Percentiles rank a stretch among this genome's conserved stretches.
Conservation (phyloP, 2,797 vertebrate species). For the Tauraco hartlaubi region DNA sequence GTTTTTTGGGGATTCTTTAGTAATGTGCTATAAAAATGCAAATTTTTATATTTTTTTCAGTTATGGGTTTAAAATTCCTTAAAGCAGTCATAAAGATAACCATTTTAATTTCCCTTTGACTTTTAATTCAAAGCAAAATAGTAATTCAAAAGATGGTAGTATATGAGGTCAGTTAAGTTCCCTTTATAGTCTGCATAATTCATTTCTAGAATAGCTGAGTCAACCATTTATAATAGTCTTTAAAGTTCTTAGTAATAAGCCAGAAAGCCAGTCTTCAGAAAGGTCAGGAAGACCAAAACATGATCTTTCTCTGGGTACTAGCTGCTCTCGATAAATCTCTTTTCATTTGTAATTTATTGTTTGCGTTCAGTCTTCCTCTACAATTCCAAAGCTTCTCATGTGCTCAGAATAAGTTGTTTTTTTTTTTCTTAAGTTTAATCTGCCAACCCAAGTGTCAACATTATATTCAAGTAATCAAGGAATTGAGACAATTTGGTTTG, state of each 20-base stretch:
- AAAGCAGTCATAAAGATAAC: neutral
- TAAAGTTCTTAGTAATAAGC: constrained; percentile 49
- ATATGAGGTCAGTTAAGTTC: constrained; percentile 33
- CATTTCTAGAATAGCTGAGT: constrained; percentile 45
- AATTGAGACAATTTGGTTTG: neutral
- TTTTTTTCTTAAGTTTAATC: neutral
- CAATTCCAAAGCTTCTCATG: neutral
- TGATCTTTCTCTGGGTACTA: neutral
- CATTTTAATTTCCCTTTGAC: constrained; percentile 33
- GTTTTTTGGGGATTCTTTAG: neutral
- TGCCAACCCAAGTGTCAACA: neutral
- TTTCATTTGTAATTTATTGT: constrained; percentile 33
- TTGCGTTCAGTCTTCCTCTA: neutral
- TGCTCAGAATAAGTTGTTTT: neutral
- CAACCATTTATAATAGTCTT: constrained; percentile 26
- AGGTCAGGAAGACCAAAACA: constrained; percentile 10
- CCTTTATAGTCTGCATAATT: constrained; percentile 44
- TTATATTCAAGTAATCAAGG: neutral
- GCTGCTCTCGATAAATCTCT: constrained; percentile 42
- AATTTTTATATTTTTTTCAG: neutral
- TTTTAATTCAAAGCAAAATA: constrained; percentile 49
- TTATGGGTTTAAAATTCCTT: neutral
- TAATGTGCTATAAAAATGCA: neutral
- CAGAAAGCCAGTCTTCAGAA: constrained; percentile 31
- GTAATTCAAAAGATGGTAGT: neutral